phyloP scores from a whole-genome alignment of 2,113 vertebrate genomes.

The Pterocles burchelli region DNA sequence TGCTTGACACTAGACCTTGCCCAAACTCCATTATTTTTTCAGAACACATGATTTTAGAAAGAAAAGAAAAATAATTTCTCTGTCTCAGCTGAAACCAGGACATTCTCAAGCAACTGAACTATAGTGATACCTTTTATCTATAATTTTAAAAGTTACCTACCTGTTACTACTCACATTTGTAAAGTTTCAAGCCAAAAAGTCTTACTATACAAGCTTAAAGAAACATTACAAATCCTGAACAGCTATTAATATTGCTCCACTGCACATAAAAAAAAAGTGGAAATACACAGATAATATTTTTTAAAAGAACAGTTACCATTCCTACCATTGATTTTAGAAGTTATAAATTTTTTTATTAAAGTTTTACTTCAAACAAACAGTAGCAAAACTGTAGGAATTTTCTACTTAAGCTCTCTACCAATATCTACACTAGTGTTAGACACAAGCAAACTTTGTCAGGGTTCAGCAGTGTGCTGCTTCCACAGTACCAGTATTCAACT shows the following conservation, averaged over 20 bases:
- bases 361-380: not conserved
- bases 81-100: no score
- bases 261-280: not conserved
- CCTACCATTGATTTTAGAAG: not conserved
- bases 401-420: not conserved
- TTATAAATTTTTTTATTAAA: not conserved
- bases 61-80: not conserved
- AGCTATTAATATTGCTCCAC: not conserved
- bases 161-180: not conserved
- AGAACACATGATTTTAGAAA: not conserved
- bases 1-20: not conserved
- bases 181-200: not conserved
- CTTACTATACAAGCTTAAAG: not conserved
- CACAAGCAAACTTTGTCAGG: not conserved
- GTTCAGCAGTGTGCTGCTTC: not conserved
- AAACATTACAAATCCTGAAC: not conserved
- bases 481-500: not conserved
- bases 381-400: not conserved
- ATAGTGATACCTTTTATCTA: not conserved
- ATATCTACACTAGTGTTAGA: not conserved
- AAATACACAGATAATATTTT: not conserved
- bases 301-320: not conserved
- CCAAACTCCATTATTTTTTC: not conserved
- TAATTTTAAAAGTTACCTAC: not conserved
- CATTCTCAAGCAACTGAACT: not conserved